Evolutionary conservation across 2,113 vertebrate species (phyloP).

Genomic region (Tragulus kanchil): DNA sequence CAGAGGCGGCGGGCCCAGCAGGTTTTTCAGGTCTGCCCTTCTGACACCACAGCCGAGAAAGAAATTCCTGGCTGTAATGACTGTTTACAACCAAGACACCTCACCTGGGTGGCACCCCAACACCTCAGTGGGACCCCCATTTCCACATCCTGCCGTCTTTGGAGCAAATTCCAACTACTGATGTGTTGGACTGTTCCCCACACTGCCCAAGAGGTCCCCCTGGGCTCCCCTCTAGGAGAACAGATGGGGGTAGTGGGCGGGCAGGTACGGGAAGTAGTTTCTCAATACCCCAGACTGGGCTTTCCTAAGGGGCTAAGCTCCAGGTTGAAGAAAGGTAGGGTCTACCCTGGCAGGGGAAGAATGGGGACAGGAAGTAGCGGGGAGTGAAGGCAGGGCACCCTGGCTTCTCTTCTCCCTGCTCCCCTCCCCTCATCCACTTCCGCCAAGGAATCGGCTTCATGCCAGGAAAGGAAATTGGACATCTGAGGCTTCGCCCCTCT

Average conservation of each 20-base stretch:
- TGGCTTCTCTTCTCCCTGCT: not conserved
- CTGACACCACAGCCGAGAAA: slow-evolving; percentile 76
- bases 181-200: not conserved
- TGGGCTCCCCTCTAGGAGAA: not conserved
- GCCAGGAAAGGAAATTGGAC: slow-evolving; percentile 50
- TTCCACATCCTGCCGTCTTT: slow-evolving; percentile 36
- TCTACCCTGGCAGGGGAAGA: not conserved
- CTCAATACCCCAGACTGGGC: not conserved
- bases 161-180: slow-evolving; percentile 11
- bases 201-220: not conserved
- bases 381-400: not conserved
- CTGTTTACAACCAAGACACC: slow-evolving; percentile 80
- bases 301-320: not conserved
- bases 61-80: slow-evolving; percentile 84
- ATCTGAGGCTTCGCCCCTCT: slow-evolving; percentile 3
- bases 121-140: slow-evolving; percentile 47
- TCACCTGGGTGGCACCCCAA: slow-evolving; percentile 77
- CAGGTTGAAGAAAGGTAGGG: not conserved
- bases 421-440: slow-evolving; percentile 5
- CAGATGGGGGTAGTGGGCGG: not conserved
- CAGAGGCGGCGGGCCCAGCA: slow-evolving; percentile 74
- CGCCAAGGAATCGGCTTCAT: not conserved
- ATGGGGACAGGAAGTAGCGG: not conserved
- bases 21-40: slow-evolving; percentile 83
- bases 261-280: not conserved